Conservation (phyloP, 1,140 invertebrate genomes). For the Achroia grisella region DNA sequence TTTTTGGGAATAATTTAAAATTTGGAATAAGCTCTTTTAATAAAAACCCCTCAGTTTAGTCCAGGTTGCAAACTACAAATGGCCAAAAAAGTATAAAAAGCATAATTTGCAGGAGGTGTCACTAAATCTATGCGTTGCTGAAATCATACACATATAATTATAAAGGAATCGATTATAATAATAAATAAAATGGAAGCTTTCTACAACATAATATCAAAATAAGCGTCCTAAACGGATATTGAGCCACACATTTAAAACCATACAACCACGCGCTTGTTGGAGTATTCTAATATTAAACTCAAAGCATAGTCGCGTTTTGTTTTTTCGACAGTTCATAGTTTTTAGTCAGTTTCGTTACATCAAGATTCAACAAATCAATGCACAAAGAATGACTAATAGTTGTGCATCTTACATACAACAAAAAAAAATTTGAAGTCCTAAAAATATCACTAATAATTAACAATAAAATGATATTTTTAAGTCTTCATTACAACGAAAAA, state of each 20-base stretch:
- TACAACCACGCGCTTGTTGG: neutral
- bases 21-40: conserved; percentile 42
- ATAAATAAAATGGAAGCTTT: conserved; percentile 40
- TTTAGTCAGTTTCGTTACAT: too few relatives aligned
- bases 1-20: conserved; percentile 8
- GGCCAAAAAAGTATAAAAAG: conserved; percentile 50
- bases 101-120: conserved; percentile 46
- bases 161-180: conserved; percentile 38
- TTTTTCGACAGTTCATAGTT: too few relatives aligned
- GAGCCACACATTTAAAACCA: conserved; percentile 1
- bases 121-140: conserved; percentile 56
- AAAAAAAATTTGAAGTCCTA: too few relatives aligned
- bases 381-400: too few relatives aligned
- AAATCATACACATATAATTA: conserved; percentile 60
- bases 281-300: too few relatives aligned
- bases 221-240: conserved; percentile 34
- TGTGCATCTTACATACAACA: too few relatives aligned
- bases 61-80: conserved; percentile 46
- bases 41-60: conserved; percentile 31
- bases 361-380: too few relatives aligned
- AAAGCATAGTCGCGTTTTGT: too few relatives aligned
- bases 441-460: too few relatives aligned
- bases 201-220: conserved; percentile 34
- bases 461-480: too few relatives aligned
- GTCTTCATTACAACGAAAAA: too few relatives aligned